Evolutionary conservation across 2,888 invertebrate species (phyloP).

Genomic region (Terebella lapidaria): DNA sequence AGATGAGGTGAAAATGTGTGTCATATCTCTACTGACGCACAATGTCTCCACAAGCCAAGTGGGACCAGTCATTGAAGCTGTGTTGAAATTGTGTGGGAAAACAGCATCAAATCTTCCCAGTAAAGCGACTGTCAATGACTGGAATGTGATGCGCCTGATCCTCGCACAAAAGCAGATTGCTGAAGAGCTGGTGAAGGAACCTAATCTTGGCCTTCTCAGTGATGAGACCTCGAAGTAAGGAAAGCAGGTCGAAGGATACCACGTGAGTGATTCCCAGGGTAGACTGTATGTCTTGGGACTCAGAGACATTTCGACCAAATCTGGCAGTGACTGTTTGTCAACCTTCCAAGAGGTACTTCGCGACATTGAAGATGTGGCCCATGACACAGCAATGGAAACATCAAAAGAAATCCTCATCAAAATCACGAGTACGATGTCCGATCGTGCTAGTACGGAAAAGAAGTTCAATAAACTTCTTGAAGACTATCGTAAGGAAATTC

Average conservation of each 20-base stretch:
- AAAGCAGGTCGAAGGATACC: conserved; percentile 21
- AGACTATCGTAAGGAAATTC: conserved; percentile 15
- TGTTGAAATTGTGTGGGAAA: background rate
- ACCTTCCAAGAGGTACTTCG: conserved; percentile 14
- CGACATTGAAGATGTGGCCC: too few species aligned
- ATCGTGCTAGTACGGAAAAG: conserved; percentile 19
- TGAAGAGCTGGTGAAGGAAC: conserved; percentile 16
- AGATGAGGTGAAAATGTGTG: too few species aligned
- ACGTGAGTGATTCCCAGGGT: conserved; percentile 20
- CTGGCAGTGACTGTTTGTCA: conserved; percentile 14
- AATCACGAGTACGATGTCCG: conserved; percentile 24
- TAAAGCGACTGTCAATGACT: conserved; percentile 18
- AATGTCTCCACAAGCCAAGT: background rate
- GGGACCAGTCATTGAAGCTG: background rate
- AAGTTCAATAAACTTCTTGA: conserved; percentile 21
- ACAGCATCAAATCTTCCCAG: conserved; percentile 13
- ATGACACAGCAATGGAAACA: too few species aligned
- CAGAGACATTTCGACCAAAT: conserved; percentile 22
- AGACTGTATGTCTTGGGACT: conserved; percentile 18
- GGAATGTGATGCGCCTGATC: conserved; percentile 19
- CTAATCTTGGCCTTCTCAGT: conserved; percentile 17
- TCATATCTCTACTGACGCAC: too few species aligned
- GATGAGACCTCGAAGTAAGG: conserved; percentile 23
- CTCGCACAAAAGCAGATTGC: conserved; percentile 20
- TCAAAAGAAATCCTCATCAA: too few species aligned